Evolutionary conservation across 1,140 invertebrate genomes (phyloP), one percentile per base, ranked within the genome.

Genomic region (Stratiolaelaps scimitus): DNA sequence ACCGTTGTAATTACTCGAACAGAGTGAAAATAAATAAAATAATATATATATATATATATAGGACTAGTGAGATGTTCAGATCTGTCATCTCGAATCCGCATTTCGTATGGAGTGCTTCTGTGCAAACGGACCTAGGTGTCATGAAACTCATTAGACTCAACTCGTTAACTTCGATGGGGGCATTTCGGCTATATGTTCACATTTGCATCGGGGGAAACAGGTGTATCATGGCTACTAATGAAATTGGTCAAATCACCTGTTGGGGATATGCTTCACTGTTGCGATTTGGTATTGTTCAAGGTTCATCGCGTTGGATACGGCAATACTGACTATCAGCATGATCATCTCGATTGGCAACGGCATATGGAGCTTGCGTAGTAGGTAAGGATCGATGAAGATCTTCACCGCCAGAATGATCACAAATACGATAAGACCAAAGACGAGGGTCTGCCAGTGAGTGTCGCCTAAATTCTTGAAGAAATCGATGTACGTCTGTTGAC

Each of bases 401-500:
- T 60, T 60, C 23, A 60, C 53, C 23, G 15, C 53, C 15, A 60
- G 23, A 26, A 60, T 60, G 13, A 60, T 34, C 53, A 60, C 1
- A 34, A 60, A 19, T 1, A 60, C 10, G 10, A 60, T 60, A 2
- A 60, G 4, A 17, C 26, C 23, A 17, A 60, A 34, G 15, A 34
- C 26, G 15, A 60, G 23, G 2, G 53, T 60, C n/a, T 26, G 53
- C 15, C 26, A 17, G 23, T 60, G 53, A 5, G 53, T 60, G 15
- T 26, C 26, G 15, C 53, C 53, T 26, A 60, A 29, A 15, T 60
- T 60, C 34, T 60, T 23, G 10, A 80, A 73, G 26, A 88, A 76
- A 71, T 84, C 84, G 20, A 82, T 75, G 20, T 85, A 80, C 10
- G 83, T 86, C 85, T 88, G 77, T 17, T 48, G 26, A n/a, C 7